Evolutionary conservation across 2,113 vertebrate species (phyloP), one percentile per base, ranked within the genome.

Genomic region (Jacana jacana): DNA sequence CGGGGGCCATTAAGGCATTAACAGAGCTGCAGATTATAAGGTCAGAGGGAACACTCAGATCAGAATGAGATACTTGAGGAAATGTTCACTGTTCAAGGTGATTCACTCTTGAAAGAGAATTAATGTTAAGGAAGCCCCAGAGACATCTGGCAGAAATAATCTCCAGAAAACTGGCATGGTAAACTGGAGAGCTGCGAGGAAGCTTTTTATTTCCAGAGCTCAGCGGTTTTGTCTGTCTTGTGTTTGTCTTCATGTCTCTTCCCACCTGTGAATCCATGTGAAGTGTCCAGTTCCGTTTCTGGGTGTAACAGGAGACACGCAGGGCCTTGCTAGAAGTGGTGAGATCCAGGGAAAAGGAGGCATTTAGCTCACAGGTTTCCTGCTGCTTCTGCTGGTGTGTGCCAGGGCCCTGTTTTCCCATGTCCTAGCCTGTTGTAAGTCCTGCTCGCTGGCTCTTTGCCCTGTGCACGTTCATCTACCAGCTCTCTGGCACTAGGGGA

Each of bases 1-100:
- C 76, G 72, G 23, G 42, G 17, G 61, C 86, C 80, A 92, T 92
- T 86, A 92, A 83, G 48, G 86, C 86, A 93, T 95, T 91, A 95
- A 35, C 39, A 78, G 83, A 89, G 80, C 80, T 90, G 86, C 51
- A 60, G 93, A 91, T 93, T 88, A 48, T 28, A 39, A 76, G 91
- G 92, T 95, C 11, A 0, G 60, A 46, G 72, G 69, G 55, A 89
- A 51, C 52, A 33, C 83, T 86, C 83, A 71, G 91, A 86, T 89
- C 77, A 71, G 72, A 86, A 71, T 0, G 1, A 88, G 89, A 39
- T 66, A 78, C 92, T 92, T 2, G 0, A 93, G 93, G 44, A 86
- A 87, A 89, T 42, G 78, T 23, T 71, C 16, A 0, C 65, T 75
- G 20, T 24, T 91, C 91, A 92, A 96, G 95, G 89, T 92, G 96